phyloP scores from a whole-genome alignment of 2,113 vertebrate species.

The Sprattus sprattus region DNA sequence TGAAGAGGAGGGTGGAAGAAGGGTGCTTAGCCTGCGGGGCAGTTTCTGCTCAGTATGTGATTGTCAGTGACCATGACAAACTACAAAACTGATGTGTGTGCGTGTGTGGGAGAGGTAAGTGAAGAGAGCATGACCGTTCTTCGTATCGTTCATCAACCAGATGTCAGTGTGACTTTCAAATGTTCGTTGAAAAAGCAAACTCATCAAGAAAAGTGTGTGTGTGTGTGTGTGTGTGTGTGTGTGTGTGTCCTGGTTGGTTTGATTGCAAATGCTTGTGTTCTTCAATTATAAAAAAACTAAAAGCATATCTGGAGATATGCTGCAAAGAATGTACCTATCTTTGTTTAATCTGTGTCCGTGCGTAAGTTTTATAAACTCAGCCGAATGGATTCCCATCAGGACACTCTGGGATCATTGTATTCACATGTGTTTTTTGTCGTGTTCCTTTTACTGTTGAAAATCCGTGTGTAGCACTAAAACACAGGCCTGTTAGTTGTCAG shows the following conservation, averaged over 20 bases:
- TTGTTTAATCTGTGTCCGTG: constrained; percentile 39
- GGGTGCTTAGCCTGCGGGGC: neutral
- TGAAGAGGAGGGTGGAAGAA: neutral
- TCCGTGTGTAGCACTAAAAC: constrained; percentile 56
- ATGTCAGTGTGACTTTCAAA: neutral
- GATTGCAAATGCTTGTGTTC: constrained; percentile 5
- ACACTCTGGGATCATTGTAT: constrained; percentile 28
- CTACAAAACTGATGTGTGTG: constrained; percentile 24
- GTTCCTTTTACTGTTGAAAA: constrained; percentile 30
- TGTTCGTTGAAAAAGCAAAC: neutral
- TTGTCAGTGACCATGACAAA: neutral
- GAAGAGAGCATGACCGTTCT: neutral
- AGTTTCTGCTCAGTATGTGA: neutral
- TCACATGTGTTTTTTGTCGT: constrained; percentile 13
- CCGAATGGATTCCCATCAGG: constrained; percentile 25
- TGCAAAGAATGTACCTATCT: constrained; percentile 64
- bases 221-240: neutral
- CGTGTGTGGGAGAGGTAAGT: neutral
- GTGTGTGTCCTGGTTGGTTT: neutral
- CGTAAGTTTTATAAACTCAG: constrained; percentile 48
- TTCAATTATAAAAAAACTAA: neutral
- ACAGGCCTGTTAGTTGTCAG: constrained; percentile 58
- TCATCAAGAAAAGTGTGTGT: neutral
- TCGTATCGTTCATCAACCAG: neutral
- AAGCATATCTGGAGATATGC: constrained; percentile 31